Evolutionary conservation across 2,797 vertebrate species (phyloP), one percentile per base, ranked within the genome.

Genomic region (Synaphobranchus kaupii): DNA sequence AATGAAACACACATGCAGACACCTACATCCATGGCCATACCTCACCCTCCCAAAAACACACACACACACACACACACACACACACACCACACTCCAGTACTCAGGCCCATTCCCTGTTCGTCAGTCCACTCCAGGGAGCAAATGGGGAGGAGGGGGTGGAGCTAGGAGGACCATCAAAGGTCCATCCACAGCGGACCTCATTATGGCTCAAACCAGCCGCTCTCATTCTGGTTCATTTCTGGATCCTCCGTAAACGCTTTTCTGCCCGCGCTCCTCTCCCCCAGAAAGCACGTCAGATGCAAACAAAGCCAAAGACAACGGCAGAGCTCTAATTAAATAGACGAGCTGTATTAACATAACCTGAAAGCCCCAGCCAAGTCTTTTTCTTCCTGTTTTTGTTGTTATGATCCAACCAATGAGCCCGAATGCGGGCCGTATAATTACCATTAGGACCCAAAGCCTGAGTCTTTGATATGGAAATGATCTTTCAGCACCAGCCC

Each of bases 391-490:
- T 94, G 84, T 94, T 94, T 92, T 92, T 96, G 93, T 96, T 97
- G 97, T 98, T 97, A 97, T 96, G 97, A 97, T 97, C 97, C 96
- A 96, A 97, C 96, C 97, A 96, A 91, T 94, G 95, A 97, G 97
- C 96, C 96, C 96, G 96, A 97, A 98, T 97, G 96, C 94, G 97
- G 97, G 95, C 96, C 95, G 95, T 97, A 97, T 98, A 98, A 99
- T 98, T 98, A 98, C 97, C 97, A 98, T 97, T 96, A 97, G 94
- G 96, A 97, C 96, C 97, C 96, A 95, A 96, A 97, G 97, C 96
- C 96, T 94, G 95, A 96, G 96, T 96, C 97, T 99, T 99, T 98
- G 97, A 99, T 98, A 98, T 98, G 98, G 94, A 97, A 98, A 98
- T 98, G 95, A 96, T 92, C 95, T 96, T 96, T 96, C 96, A 96